Conservation (phyloP, 1,140 invertebrate species). For the Drosophila orosa region DNA sequence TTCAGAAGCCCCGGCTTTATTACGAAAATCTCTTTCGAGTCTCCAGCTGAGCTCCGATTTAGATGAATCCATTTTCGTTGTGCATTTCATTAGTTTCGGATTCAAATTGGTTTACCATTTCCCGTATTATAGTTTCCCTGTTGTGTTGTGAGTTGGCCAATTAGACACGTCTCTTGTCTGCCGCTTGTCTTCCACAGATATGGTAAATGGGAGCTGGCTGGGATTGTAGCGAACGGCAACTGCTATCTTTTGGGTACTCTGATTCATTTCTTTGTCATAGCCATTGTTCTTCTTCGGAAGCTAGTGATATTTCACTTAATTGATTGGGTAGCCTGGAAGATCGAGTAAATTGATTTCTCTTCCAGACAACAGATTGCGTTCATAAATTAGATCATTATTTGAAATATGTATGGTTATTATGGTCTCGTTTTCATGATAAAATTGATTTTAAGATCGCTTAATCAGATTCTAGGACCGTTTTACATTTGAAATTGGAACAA, state of each 20-base stretch:
- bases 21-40: slow-evolving; percentile 44
- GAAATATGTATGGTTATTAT: neutral
- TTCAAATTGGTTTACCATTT: slow-evolving; percentile 67
- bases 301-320: slow-evolving; percentile 40
- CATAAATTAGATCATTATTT: neutral
- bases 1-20: slow-evolving; percentile 58
- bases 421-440: neutral
- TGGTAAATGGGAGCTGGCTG: slow-evolving; percentile 34
- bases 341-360: slow-evolving; percentile 1
- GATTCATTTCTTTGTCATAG: slow-evolving; percentile 31
- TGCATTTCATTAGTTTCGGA: slow-evolving; percentile 38
- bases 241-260: slow-evolving; percentile 21
- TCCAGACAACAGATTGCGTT: neutral
- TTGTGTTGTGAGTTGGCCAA: slow-evolving; percentile 44
- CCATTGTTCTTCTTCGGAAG: slow-evolving; percentile 19
- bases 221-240: slow-evolving; percentile 25
- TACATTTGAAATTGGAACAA: no score
- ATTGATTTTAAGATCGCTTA: neutral
- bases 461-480: neutral
- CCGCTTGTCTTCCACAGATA: slow-evolving; percentile 41
- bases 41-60: slow-evolving; percentile 54
- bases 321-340: slow-evolving; percentile 22
- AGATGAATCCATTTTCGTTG: slow-evolving; percentile 65
- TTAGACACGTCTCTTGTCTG: slow-evolving; percentile 64
- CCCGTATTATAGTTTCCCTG: slow-evolving; percentile 26